Percentiles rank a stretch among this genome's conserved stretches.
Conservation (phyloP, 2,797 vertebrate species). For the Menidia menidia region DNA sequence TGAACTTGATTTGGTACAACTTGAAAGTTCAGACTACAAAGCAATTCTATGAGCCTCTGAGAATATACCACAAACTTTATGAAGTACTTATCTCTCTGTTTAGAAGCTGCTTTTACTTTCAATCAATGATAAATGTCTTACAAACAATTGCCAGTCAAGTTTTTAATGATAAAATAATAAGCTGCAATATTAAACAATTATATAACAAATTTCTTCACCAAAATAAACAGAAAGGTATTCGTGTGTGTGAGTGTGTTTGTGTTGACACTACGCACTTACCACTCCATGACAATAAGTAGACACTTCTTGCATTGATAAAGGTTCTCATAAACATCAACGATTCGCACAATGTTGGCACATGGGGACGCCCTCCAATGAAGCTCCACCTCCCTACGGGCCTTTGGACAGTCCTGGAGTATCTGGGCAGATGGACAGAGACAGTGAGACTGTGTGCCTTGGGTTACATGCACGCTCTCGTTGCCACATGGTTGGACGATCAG, state of each 20-base stretch:
- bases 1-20: no score
- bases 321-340: conserved; percentile 97
- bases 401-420: conserved; percentile 97
- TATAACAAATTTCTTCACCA: not conserved
- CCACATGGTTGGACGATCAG: not conserved
- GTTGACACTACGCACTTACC: conserved; percentile 80
- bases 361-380: conserved; percentile 96
- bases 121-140: not conserved
- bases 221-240: no score
- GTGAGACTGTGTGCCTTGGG: no score
- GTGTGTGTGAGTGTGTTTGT: not conserved
- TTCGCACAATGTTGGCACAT: conserved; percentile 93
- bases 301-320: conserved; percentile 93
- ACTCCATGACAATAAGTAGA: conserved; percentile 98
- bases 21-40: no score
- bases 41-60: no score
- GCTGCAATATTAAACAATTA: not conserved
- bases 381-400: conserved; percentile 95
- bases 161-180: not conserved
- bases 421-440: conserved; percentile 57
- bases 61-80: no score
- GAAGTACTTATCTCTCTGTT: not conserved
- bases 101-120: not conserved
- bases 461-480: not conserved
- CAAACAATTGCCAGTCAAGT: not conserved